These are phyloP conservation scores for Notolepis coatsorum DNA, from an alignment of 2,797 vertebrate species.

Conservation along the genomic window DNA sequence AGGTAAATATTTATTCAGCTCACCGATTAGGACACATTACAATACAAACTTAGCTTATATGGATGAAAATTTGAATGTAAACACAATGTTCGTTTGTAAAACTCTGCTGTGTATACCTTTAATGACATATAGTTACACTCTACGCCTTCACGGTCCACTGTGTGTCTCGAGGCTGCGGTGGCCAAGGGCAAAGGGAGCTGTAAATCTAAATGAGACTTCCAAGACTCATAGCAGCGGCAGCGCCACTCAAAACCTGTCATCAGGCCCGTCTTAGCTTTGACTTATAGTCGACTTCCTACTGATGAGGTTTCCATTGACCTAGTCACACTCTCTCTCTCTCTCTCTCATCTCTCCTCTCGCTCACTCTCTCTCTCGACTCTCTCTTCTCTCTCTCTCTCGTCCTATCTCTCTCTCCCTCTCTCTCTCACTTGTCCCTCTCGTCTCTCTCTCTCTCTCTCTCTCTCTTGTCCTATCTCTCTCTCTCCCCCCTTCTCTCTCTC, in stretches of 20 bases:
- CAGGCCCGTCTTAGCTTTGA: constrained; percentile 27
- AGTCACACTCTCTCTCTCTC: constrained; percentile 15
- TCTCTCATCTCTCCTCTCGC: not conserved
- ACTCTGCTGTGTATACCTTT: no score
- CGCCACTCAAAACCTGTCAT: constrained; percentile 25
- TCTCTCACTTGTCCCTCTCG: not conserved
- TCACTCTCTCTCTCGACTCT: constrained; percentile 3
- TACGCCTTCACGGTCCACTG: constrained; percentile 3
- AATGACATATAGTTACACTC: no score
- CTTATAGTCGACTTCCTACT: constrained; percentile 27
- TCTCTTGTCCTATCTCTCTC: not conserved
- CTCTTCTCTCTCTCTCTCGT: not conserved
- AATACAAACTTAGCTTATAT: constrained; percentile 10
- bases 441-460: not conserved
- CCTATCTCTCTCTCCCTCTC: not conserved
- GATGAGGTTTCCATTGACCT: constrained; percentile 44
- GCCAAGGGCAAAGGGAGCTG: constrained; percentile 43
- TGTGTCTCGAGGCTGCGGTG: constrained; percentile 19
- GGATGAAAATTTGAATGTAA: no score
- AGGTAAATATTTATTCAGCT: not conserved
- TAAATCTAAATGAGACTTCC: constrained; percentile 42
- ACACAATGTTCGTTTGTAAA: no score
- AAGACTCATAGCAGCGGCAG: constrained; percentile 3
- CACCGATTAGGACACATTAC: not conserved
- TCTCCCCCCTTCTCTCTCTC: not conserved